Conservation (phyloP, 2,888 invertebrate genomes). For the Sinotaia quadrata region DNA sequence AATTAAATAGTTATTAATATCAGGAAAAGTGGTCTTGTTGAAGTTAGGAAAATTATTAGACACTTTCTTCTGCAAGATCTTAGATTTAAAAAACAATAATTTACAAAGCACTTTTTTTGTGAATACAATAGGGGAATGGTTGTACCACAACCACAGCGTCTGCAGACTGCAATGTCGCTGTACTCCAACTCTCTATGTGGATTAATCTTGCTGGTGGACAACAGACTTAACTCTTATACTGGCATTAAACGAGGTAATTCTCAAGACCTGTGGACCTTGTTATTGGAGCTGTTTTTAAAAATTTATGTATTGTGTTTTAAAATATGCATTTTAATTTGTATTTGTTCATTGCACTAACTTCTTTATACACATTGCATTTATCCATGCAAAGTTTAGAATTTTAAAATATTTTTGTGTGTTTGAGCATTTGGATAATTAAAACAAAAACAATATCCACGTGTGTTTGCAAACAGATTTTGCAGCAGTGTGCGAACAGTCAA, state of each 20-base stretch:
- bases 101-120: not conserved
- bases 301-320: too few species aligned
- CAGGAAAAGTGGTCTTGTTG: too few species aligned
- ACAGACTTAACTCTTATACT: conserved; percentile 78
- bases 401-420: not conserved
- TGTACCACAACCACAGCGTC: conserved; percentile 82
- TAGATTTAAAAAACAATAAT: not conserved
- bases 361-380: too few species aligned
- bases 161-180: conserved; percentile 93
- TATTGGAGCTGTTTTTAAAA: too few species aligned
- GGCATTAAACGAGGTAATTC: conserved; percentile 77
- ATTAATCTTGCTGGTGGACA: conserved; percentile 86
- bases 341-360: too few species aligned
- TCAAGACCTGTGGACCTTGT: too few species aligned
- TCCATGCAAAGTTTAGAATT: not conserved
- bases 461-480: conserved; percentile 81
- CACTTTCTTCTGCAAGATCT: too few species aligned
- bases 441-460: not conserved
- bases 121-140: conserved; percentile 76
- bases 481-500: conserved; percentile 82
- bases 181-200: conserved; percentile 94
- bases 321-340: too few species aligned
- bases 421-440: not conserved
- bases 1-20: too few species aligned
- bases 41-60: too few species aligned